Conservation (phyloP, 2,113 vertebrate species). For the Geococcyx californianus region DNA sequence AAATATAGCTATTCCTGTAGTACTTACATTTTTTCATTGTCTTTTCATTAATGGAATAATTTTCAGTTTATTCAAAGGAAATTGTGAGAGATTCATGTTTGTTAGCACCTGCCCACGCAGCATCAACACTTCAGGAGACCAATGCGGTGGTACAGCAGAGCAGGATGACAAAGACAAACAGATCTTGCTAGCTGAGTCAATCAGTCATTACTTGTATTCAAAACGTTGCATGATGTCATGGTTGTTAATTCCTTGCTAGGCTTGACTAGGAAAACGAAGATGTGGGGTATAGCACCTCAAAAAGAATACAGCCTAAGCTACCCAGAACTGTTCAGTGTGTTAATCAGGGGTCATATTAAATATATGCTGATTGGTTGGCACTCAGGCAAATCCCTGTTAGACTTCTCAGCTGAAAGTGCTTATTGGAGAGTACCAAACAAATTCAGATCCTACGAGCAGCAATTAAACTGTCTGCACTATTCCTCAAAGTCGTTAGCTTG, state of each 20-base stretch:
- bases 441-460: neutral
- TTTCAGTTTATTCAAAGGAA: slow-evolving; percentile 18
- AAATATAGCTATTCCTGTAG: neutral
- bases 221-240: neutral
- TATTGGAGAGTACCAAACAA: neutral
- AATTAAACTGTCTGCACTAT: neutral
- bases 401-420: neutral
- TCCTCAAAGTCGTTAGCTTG: neutral
- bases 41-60: neutral
- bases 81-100: slow-evolving; percentile 1
- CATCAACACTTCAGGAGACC: neutral
- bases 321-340: neutral
- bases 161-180: neutral
- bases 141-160: neutral
- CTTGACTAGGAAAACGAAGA: neutral
- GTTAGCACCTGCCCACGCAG: slow-evolving; percentile 25
- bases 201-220: neutral
- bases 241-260: neutral
- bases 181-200: neutral
- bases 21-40: neutral
- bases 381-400: neutral
- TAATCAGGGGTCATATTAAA: neutral
- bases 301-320: neutral
- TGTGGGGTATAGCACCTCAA: neutral
- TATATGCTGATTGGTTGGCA: neutral